These are phyloP conservation scores for Halcyon smyrnensis DNA, from an alignment of 2,797 vertebrate species.

Conservation along the genomic window DNA sequence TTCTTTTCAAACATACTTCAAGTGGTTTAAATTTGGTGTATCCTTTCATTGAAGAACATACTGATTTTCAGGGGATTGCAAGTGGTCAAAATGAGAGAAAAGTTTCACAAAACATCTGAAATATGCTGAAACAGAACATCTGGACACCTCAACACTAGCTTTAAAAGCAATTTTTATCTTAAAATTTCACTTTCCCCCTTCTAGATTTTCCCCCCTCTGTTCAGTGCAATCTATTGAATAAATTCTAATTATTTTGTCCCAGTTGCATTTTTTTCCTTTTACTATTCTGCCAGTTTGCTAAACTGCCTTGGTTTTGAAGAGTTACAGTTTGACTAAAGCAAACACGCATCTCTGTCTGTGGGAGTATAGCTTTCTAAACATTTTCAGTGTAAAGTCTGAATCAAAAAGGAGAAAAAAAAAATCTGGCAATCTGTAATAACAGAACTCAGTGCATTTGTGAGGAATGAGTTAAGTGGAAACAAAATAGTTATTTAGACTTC, in stretches of 20 bases:
- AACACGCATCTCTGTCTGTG: not conserved
- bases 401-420: not conserved
- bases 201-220: not conserved
- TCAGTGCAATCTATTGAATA: not conserved
- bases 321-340: not conserved
- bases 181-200: not conserved
- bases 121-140: slow-evolving; percentile 6
- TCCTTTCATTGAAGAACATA: not conserved
- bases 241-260: not conserved
- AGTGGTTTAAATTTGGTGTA: not conserved
- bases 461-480: not conserved
- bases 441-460: not conserved
- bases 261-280: not conserved
- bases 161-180: not conserved
- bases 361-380: not conserved
- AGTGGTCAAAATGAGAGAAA: not conserved
- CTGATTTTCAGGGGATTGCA: not conserved
- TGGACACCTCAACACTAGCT: not conserved
- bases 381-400: not conserved
- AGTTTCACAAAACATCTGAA: not conserved
- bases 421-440: not conserved
- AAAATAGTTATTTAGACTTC: not conserved
- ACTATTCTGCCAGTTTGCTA: not conserved
- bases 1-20: not conserved
- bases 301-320: not conserved